Percentiles rank a stretch among this genome's conserved stretches.
Evolutionary conservation across 2,888 invertebrate species (phyloP).

Genomic region (Sphinx pinastri): DNA sequence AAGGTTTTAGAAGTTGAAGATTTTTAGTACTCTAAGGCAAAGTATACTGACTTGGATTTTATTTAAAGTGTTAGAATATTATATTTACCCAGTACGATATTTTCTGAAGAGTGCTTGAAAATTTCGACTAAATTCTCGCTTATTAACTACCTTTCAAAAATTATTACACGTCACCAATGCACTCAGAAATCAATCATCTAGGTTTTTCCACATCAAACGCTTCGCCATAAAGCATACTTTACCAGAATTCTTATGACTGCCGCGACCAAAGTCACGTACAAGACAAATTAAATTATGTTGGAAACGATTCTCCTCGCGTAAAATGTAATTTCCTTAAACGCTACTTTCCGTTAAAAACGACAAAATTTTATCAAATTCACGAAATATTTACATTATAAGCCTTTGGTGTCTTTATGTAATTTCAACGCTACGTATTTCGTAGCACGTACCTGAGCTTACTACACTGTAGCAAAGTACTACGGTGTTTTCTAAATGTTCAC

Average conservation of each 20-base stretch:
- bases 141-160: too few species aligned
- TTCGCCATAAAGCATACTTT: not conserved
- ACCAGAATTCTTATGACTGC: constrained; percentile 3
- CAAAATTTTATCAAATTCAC: constrained; percentile 13
- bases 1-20: not conserved
- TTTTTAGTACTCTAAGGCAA: not conserved
- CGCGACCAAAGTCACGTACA: constrained; percentile 12
- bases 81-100: too few species aligned
- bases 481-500: not conserved
- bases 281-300: constrained; percentile 21
- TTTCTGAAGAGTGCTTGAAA: too few species aligned
- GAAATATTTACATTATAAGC: constrained; percentile 4
- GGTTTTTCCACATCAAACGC: not conserved
- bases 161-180: too few species aligned
- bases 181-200: not conserved
- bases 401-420: not conserved
- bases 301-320: constrained; percentile 23
- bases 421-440: not conserved
- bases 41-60: too few species aligned
- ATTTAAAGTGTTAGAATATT: too few species aligned
- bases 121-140: too few species aligned
- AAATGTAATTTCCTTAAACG: constrained; percentile 17
- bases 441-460: constrained; percentile 2
- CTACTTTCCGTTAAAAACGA: constrained; percentile 14
- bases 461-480: constrained; percentile 14